Base-by-base conservation (phyloP, 2,113 vertebrate genomes). In the Morone saxatilis region DNA sequence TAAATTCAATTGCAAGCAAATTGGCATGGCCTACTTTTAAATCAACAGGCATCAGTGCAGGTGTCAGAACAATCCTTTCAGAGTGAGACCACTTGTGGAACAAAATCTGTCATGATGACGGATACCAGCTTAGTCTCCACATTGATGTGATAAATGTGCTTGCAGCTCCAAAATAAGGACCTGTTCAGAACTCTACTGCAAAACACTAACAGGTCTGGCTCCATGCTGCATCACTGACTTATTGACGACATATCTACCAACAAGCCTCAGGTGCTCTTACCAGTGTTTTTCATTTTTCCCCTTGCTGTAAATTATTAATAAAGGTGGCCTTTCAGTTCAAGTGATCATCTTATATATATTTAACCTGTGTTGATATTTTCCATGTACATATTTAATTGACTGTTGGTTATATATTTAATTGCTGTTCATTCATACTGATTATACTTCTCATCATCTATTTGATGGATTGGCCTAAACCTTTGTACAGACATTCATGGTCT, bases 51-150 rank as follows among this genome's bases (percentile, higher is more conserved):
- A 8, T 72, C 45, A 4, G 12, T 51, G 79, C 70, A 68, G 78
- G 59, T 77, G 78, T 85, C 65, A 38, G 54, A 47, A 57, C 31
- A 41, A 2, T 57, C 50, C 17, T 57, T 45, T 47, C 25, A 19
- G 54, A 71, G 50, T 51, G 31, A 25, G 19, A n/a, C 65, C 57
- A 76, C 41, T 57, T 40, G 40, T 66, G 25, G 51, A 73, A 71
- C 1, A 71, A 56, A 59, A 76, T 76, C 41, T 88, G 81, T 83
- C 81, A 73, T 0, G 57, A 48, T 89, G 79, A 81, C n/a, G 36
- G 76, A 85, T 71, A 56, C 78, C 41, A 11, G 76, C 47, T 88
- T 25, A 14, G 50, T 41, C 73, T 74, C 63, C 13, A 25, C 68
- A 4, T 2, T 68, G 63, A 77, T 76, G 62, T 76, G 85, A 86